These are phyloP conservation scores for Eristalinus sepulchralis DNA, from an alignment of 2,888 invertebrate genomes.

Conservation along the genomic window DNA sequence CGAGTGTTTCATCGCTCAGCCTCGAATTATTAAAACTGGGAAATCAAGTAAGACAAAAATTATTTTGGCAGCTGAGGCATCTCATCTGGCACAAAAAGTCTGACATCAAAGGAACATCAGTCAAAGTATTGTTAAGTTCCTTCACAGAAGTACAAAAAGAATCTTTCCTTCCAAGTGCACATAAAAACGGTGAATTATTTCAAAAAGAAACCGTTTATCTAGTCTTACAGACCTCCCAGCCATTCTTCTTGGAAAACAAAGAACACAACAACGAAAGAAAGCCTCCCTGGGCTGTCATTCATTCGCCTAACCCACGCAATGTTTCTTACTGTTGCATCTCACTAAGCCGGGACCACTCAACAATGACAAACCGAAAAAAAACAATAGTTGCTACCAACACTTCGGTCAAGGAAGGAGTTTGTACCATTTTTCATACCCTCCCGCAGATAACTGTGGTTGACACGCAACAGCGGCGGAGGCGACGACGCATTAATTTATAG, in stretches of 20 bases:
- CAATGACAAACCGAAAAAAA: not conserved
- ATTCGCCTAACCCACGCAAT: not conserved
- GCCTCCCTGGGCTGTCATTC: not conserved
- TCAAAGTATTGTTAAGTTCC: not conserved
- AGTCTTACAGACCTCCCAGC: not conserved
- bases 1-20: no score
- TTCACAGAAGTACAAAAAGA: not conserved
- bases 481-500: conserved; percentile 29
- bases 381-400: not conserved
- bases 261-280: not conserved
- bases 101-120: not conserved
- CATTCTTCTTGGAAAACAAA: not conserved
- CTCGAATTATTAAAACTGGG: no score
- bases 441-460: conserved; percentile 7
- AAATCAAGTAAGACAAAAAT: no score
- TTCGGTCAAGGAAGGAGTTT: not conserved
- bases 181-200: no score
- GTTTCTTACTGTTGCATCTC: no score
- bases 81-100: not conserved
- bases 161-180: not conserved
- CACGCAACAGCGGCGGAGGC: not conserved
- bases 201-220: not conserved
- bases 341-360: not conserved
- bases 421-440: conserved; percentile 33
- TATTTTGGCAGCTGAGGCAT: not conserved